Evolutionary conservation across 2,113 vertebrate genomes (phyloP), one percentile per base, ranked within the genome.

Genomic region (Siniperca knerii): DNA sequence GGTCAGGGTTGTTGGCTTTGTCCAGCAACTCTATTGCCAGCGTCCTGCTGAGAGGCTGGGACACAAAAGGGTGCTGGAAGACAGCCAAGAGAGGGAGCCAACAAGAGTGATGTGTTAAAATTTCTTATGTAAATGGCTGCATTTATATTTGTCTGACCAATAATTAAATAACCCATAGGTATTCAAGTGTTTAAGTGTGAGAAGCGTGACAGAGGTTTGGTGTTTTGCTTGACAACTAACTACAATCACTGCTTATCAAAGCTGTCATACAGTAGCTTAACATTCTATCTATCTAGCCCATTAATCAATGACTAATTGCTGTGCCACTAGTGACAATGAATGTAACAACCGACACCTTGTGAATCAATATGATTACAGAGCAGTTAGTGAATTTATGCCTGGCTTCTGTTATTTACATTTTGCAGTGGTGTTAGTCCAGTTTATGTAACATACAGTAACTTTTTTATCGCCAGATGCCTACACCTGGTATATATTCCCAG

Each of bases 1-100:
- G 98, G 95, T 99, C 98, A 13, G 98, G 98, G 95, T 99, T 99
- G 95, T 95, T 99, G 95, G 97, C 96, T 95, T 99, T 99, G 95
- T 99, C 98, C 92, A 99, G 72, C 35, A 99, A 96, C 91, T 99
- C 98, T 29, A 99, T 99, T 52, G 98, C 98, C 79, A 99, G 95
- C 6, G 98, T 97, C 77, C 98, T 93, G 83, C 96, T 99, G 95
- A 99, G 95, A 16, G 98, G 98, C 86, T 99, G 98, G 0, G 97
- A 97, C 91, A 99, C 97, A 92, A 99, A 99, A 0, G 98, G 98
- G 90, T 99, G 98, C 98, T 99, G 93, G 58, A 83, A 92, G 87
- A 89, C 25, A 84, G n/a, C 67, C 7, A 57, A 37, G 25, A 35
- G 21, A 8, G 1, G n/a, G 3, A 68, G 58, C 21, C 6, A 64